Conservation (phyloP, 92 coral and sea anemone genomes). For the Isaurus tuberculatus region DNA sequence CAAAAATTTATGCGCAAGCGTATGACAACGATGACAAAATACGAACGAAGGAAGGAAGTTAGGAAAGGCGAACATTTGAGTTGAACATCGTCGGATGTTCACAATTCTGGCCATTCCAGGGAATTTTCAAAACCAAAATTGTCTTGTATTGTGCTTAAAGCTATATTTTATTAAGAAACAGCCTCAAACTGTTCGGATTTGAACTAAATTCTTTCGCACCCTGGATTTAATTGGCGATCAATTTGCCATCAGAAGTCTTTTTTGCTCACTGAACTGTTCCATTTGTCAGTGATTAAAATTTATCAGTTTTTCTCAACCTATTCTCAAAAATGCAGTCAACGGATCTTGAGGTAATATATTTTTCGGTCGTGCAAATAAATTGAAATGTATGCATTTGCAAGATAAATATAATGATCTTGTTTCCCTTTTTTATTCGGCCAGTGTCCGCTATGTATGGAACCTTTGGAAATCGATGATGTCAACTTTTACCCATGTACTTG, state of each 20-base stretch:
- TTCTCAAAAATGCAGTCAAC: constrained; percentile 67
- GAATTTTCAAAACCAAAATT: background rate
- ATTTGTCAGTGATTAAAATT: constrained; percentile 16
- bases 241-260: constrained; percentile 18
- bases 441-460: constrained; percentile 99
- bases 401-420: constrained; percentile 8
- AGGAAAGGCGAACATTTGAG: constrained; percentile 27
- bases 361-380: background rate
- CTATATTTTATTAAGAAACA: constrained; percentile 34
- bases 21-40: constrained; percentile 52
- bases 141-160: background rate
- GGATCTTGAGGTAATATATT: constrained; percentile 64
- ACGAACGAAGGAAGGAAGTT: constrained; percentile 38
- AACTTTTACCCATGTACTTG: constrained; percentile 98
- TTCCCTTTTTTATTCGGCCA: constrained; percentile 35
- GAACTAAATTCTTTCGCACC: constrained; percentile 52
- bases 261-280: constrained; percentile 26
- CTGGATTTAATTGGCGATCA: constrained; percentile 39
- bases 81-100: constrained; percentile 21
- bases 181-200: constrained; percentile 47
- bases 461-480: constrained; percentile 98
- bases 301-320: constrained; percentile 8
- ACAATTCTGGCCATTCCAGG: background rate
- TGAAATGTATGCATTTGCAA: background rate
- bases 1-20: constrained; percentile 45